These are phyloP conservation scores for Ceraclea dissimilis DNA, from an alignment of 2,888 invertebrate genomes.

Conservation along the genomic window DNA sequence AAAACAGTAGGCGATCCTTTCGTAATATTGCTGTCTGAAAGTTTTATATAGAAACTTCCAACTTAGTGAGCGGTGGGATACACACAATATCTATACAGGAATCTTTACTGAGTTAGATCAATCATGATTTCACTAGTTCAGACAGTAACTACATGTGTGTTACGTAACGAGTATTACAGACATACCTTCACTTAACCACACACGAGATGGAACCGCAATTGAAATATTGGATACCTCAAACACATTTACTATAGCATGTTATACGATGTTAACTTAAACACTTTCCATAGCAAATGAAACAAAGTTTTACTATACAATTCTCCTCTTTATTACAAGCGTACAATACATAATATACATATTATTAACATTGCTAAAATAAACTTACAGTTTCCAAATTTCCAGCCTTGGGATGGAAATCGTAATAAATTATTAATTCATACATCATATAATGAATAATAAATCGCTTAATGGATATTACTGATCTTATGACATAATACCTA, in stretches of 20 bases:
- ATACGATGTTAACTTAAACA: neutral
- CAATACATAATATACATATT: too few relatives aligned
- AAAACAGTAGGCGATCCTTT: neutral
- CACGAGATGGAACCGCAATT: neutral
- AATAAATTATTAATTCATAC: too few relatives aligned
- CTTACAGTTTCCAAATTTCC: too few relatives aligned
- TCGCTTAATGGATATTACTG: too few relatives aligned
- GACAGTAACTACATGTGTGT: neutral
- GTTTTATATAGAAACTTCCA: neutral
- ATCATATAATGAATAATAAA: too few relatives aligned
- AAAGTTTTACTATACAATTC: neutral
- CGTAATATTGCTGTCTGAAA: neutral
- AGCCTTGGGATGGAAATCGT: too few relatives aligned
- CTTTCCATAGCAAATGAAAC: neutral
- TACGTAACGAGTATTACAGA: neutral
- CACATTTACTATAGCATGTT: neutral
- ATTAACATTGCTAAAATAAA: too few relatives aligned
- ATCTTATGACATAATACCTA: too few relatives aligned
- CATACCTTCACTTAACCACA: neutral
- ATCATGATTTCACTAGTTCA: neutral
- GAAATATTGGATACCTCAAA: constrained; percentile 1
- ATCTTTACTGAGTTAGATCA: neutral
- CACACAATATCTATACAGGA: neutral
- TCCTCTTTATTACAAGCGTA: too few relatives aligned
- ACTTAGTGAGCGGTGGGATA: neutral